These are phyloP conservation scores for Notiomystis cincta DNA, from an alignment of 2,113 vertebrate genomes.

Conservation along the genomic window DNA sequence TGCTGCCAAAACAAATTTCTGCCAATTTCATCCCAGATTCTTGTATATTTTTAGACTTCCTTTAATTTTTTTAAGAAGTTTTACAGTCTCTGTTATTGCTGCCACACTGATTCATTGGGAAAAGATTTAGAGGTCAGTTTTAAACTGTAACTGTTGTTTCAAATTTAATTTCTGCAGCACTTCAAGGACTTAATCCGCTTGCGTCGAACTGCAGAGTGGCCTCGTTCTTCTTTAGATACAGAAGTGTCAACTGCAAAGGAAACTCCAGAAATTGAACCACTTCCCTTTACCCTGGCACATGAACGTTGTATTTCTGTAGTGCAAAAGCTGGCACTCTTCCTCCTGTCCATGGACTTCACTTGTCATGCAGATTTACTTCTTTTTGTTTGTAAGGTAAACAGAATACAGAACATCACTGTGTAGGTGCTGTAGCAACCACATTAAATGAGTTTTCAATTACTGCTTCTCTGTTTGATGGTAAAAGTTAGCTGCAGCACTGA, in stretches of 20 bases:
- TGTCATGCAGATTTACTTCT: slow-evolving; percentile 96
- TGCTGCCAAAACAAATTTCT: neutral
- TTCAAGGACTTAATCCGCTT: slow-evolving; percentile 98
- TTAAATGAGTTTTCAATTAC: neutral
- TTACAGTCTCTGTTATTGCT: neutral
- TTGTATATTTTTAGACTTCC: neutral
- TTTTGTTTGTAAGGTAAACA: slow-evolving; percentile 94
- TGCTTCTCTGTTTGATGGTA: neutral
- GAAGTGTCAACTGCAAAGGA: slow-evolving; percentile 91
- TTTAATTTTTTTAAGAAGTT: neutral
- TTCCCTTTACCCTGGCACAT: slow-evolving; percentile 95
- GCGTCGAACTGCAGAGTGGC: slow-evolving; percentile 95
- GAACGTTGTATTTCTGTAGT: slow-evolving; percentile 97
- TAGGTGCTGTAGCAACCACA: neutral
- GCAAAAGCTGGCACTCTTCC: slow-evolving; percentile 93
- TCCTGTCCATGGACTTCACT: slow-evolving; percentile 98
- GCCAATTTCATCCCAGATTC: neutral
- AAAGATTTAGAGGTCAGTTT: neutral
- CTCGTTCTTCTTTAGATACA: slow-evolving; percentile 90
- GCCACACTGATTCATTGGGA: neutral
- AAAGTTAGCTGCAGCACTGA: neutral
- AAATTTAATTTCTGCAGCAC: slow-evolving; percentile 76
- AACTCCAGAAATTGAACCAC: slow-evolving; percentile 90
- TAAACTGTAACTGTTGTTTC: neutral
- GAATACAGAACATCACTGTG: neutral